Conservation (phyloP, 2,888 invertebrate genomes). For the Gymnoscelis rufifasciata region DNA sequence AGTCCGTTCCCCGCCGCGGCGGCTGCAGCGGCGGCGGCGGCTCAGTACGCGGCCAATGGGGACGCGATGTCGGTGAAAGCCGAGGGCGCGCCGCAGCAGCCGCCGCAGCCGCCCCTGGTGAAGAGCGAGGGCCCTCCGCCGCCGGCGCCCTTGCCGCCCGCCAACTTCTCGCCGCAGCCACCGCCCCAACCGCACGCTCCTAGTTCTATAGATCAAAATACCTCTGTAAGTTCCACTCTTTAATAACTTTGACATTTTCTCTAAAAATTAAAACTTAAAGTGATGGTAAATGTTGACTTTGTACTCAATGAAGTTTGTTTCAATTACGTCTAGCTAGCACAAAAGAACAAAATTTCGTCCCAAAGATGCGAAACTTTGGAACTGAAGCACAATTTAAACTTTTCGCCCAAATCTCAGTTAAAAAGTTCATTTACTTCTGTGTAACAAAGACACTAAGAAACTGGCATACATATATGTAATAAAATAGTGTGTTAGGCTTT, state of each 20-base stretch:
- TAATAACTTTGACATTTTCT: not conserved
- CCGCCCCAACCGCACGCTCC: conserved; percentile 59
- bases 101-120: conserved; percentile 68
- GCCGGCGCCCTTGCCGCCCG: conserved; percentile 63
- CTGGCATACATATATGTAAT: too few species aligned
- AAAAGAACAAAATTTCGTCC: too few species aligned
- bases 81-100: conserved; percentile 61
- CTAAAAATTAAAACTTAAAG: too few species aligned
- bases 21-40: conserved; percentile 81
- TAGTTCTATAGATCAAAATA: conserved; percentile 80
- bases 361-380: too few species aligned
- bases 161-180: conserved; percentile 71
- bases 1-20: conserved; percentile 84
- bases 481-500: too few species aligned
- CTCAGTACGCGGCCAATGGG: conserved; percentile 78
- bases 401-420: too few species aligned
- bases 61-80: conserved; percentile 76
- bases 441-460: too few species aligned
- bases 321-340: too few species aligned
- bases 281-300: too few species aligned
- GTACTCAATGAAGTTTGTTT: too few species aligned
- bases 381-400: too few species aligned
- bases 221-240: conserved; percentile 51
- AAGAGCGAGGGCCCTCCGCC: conserved; percentile 76
- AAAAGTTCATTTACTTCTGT: too few species aligned